These are phyloP conservation scores for Chloropsis cyanopogon DNA, from an alignment of 2,113 vertebrate genomes.

Conservation along the genomic window DNA sequence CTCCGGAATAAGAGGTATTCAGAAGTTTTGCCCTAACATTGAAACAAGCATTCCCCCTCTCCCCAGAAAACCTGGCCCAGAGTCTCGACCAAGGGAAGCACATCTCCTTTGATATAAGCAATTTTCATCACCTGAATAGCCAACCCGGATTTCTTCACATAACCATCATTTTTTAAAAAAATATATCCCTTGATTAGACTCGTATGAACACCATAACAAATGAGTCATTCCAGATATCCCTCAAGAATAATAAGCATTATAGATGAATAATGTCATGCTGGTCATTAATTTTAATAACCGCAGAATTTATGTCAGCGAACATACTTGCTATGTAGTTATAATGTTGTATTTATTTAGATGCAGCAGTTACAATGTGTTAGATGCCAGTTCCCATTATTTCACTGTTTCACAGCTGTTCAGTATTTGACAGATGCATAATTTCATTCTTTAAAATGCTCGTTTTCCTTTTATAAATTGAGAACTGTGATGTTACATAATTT, in stretches of 20 bases:
- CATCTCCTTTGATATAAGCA: neutral
- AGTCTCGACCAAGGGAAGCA: neutral
- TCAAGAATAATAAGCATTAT: neutral
- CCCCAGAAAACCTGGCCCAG: neutral
- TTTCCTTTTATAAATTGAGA: neutral
- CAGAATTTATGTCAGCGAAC: constrained; percentile 3
- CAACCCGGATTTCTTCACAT: neutral
- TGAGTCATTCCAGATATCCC: neutral
- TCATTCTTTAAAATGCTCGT: neutral
- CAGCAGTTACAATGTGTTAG: neutral
- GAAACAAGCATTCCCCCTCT: neutral
- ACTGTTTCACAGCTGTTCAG: neutral
- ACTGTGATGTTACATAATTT: neutral
- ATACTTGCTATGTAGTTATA: neutral
- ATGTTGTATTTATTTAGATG: neutral
- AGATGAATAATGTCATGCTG: constrained; percentile 20
- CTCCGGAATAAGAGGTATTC: neutral
- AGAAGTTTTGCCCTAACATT: neutral
- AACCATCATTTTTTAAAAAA: neutral
- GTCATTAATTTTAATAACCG: constrained; percentile 38
- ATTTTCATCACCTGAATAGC: neutral
- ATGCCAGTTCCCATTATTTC: neutral
- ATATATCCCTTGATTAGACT: neutral
- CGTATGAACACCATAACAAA: neutral
- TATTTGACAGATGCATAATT: neutral